Conservation (phyloP, 2,113 vertebrate species). For the Chaetura pelagica region DNA sequence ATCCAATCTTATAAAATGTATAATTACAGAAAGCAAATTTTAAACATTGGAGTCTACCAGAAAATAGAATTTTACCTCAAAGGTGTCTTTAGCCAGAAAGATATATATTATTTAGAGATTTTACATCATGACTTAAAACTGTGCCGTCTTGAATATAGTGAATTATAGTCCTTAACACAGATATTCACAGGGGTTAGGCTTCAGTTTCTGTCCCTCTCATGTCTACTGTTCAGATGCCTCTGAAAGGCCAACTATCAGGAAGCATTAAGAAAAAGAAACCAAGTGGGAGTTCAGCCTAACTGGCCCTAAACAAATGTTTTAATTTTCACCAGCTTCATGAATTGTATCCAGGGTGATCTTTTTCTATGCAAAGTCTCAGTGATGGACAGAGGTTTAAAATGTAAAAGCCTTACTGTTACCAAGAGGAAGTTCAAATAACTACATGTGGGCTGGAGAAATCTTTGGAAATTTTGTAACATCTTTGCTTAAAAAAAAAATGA, state of each 20-base stretch:
- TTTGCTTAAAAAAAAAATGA: neutral
- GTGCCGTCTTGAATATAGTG: neutral
- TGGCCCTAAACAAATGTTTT: neutral
- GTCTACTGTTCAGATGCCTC: neutral
- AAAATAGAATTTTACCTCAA: neutral
- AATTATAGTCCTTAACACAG: neutral
- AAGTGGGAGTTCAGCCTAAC: neutral
- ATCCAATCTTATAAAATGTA: neutral
- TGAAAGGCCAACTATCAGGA: neutral
- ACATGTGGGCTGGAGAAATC: neutral
- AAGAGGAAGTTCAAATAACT: neutral
- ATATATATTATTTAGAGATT: neutral
- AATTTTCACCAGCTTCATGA: neutral
- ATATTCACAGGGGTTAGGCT: neutral
- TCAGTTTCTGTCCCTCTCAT: neutral
- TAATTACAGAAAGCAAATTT: neutral
- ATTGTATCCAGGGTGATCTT: neutral
- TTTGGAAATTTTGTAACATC: neutral
- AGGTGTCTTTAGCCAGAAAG: neutral
- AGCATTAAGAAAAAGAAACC: neutral
- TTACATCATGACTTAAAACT: neutral
- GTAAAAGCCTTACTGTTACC: neutral
- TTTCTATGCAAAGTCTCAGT: neutral
- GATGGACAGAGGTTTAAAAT: neutral
- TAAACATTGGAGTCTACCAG: neutral